These are phyloP conservation scores for Oncorhynchus keta DNA, from an alignment of 2,113 vertebrate species.

Conservation along the genomic window DNA sequence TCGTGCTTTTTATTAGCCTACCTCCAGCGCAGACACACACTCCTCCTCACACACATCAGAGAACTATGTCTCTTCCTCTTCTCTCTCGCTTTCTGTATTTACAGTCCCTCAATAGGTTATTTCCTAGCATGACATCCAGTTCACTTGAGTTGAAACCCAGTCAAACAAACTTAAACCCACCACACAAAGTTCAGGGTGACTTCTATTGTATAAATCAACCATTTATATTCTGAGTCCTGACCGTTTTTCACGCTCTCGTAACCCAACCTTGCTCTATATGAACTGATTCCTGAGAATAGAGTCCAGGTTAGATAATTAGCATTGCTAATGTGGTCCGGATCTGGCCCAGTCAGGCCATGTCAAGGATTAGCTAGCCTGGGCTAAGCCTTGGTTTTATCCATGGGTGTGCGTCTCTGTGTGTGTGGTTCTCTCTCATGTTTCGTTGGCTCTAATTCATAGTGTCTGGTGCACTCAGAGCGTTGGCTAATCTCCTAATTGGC, in stretches of 20 bases:
- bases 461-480: conserved; percentile 61
- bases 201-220: no score
- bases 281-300: background rate
- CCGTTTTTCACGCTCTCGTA: no score
- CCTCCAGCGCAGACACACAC: no score
- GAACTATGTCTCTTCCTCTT: background rate
- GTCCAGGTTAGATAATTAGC: conserved; percentile 6
- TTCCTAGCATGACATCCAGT: no score
- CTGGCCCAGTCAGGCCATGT: background rate
- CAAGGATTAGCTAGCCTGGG: background rate
- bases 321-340: conserved; percentile 8
- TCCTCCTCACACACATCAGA: no score
- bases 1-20: no score
- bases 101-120: no score
- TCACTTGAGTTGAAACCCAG: no score
- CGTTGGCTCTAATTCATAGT: conserved; percentile 52
- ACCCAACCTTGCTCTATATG: background rate
- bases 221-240: no score
- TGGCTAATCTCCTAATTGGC: conserved; percentile 72
- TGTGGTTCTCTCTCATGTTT: conserved; percentile 19
- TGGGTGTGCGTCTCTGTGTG: no score
- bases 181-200: no score
- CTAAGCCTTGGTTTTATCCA: background rate
- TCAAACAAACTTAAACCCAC: no score
- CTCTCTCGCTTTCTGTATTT: background rate